Evolutionary conservation across 1,140 invertebrate species (phyloP).

Genomic region (Lineus longissimus): DNA sequence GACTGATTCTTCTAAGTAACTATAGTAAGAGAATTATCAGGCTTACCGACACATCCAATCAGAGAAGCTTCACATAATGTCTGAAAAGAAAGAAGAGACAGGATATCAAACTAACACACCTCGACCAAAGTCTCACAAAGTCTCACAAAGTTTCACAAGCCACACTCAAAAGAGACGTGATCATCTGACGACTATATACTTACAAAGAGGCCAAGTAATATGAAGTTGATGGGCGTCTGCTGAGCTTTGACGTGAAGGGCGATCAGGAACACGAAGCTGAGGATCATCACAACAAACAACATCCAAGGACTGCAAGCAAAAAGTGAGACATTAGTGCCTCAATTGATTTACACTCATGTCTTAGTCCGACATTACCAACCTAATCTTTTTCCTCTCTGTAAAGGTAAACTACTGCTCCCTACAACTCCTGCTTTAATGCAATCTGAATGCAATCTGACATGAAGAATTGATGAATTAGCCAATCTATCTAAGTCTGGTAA

Average conservation of each 20-base stretch:
- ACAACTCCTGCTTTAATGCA: no score
- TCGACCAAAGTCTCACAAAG: no score
- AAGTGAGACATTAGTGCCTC: not conserved
- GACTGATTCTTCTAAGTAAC: not conserved
- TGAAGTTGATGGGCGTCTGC: conserved; percentile 55
- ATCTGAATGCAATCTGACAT: no score
- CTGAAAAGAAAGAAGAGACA: conserved; percentile 56
- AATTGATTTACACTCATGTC: not conserved
- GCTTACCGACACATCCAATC: conserved; percentile 64
- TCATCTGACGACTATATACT: conserved; percentile 24
- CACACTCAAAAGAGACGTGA: no score
- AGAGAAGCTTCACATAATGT: conserved; percentile 70
- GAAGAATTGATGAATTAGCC: no score
- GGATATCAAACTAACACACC: no score
- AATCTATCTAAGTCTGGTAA: no score
- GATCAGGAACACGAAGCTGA: conserved; percentile 51
- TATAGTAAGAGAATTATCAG: conserved; percentile 7
- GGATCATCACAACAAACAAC: conserved; percentile 48
- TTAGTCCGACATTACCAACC: not conserved
- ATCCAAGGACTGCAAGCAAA: conserved; percentile 51
- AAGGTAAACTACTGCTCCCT: no score
- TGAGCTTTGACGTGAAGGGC: conserved; percentile 53
- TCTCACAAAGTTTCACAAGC: no score
- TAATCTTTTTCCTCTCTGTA: not conserved
- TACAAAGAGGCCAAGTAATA: conserved; percentile 53